Evolutionary conservation across 2,888 invertebrate species (phyloP).

Genomic region (Eretmocerus hayati): DNA sequence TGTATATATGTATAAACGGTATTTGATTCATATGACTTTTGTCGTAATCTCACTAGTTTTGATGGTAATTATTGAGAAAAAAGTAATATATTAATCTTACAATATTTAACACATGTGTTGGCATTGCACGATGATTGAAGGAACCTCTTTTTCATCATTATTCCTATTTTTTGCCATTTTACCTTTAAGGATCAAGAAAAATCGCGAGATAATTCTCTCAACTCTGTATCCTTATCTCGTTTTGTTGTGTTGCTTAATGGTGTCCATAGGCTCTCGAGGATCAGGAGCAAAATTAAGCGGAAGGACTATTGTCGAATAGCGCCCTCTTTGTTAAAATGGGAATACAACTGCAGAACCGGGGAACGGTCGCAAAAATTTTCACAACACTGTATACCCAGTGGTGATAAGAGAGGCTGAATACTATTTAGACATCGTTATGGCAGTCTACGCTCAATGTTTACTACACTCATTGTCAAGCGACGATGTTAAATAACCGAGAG

Average conservation of each 20-base stretch:
- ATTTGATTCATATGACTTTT: slow-evolving; percentile 13
- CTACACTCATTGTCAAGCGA: slow-evolving; percentile 8
- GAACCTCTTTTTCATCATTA: background rate
- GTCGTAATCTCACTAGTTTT: slow-evolving; percentile 19
- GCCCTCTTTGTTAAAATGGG: slow-evolving; percentile 18
- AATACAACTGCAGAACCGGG: slow-evolving; percentile 11
- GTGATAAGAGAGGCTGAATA: slow-evolving; percentile 1
- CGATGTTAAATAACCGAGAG: slow-evolving; percentile 10
- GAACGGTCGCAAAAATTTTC: slow-evolving; percentile 2
- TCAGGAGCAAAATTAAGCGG: slow-evolving; percentile 13
- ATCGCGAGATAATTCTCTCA: background rate
- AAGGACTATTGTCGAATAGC: slow-evolving; percentile 19
- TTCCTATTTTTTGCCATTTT: slow-evolving; percentile 1
- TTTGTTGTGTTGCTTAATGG: slow-evolving; percentile 15
- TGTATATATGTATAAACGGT: slow-evolving; percentile 11
- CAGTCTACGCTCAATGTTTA: background rate
- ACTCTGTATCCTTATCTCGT: slow-evolving; percentile 3
- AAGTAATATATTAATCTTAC: slow-evolving; percentile 12
- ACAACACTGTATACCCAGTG: background rate
- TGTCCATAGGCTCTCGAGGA: slow-evolving; percentile 20
- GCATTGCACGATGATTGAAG: slow-evolving; percentile 18
- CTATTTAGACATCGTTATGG: background rate
- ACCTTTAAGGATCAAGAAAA: background rate
- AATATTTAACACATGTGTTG: slow-evolving; percentile 15
- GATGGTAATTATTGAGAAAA: slow-evolving; percentile 17